Conservation (phyloP, 1,140 invertebrate genomes). For the Drosophila simulans region DNA sequence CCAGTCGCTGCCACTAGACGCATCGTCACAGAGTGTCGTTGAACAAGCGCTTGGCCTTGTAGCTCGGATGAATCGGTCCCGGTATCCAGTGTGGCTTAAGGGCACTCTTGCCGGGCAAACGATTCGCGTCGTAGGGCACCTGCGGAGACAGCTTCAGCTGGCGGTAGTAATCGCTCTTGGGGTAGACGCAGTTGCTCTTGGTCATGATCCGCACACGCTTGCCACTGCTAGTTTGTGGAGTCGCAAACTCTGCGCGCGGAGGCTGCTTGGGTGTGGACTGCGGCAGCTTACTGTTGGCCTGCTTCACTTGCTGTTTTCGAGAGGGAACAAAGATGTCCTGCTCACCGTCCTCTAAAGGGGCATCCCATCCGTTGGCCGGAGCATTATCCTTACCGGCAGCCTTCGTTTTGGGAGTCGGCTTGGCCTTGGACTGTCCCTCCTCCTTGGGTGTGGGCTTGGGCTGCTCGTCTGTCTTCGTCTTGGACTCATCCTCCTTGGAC, state of each 20-base stretch:
- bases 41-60: constrained; percentile 86
- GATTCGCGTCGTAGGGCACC: constrained; percentile 90
- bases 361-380: constrained; percentile 71
- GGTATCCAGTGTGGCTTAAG: constrained; percentile 88
- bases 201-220: constrained; percentile 88
- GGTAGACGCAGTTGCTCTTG: constrained; percentile 88
- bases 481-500: constrained; percentile 11
- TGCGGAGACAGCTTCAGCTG: constrained; percentile 89
- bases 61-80: constrained; percentile 91
- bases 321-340: constrained; percentile 84
- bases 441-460: neutral
- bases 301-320: constrained; percentile 75
- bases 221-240: constrained; percentile 28
- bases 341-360: constrained; percentile 81
- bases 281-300: constrained; percentile 61
- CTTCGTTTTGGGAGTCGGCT: neutral
- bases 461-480: constrained; percentile 6
- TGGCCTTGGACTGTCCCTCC: constrained; percentile 6
- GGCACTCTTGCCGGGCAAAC: constrained; percentile 88
- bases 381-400: neutral
- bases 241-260: constrained; percentile 24
- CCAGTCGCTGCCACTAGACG: constrained; percentile 30
- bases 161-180: constrained; percentile 88
- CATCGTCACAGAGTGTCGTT: constrained; percentile 80
- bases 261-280: constrained; percentile 31